These are phyloP conservation scores for Nylanderia fulva DNA, from an alignment of 1,140 invertebrate genomes.

Conservation along the genomic window DNA sequence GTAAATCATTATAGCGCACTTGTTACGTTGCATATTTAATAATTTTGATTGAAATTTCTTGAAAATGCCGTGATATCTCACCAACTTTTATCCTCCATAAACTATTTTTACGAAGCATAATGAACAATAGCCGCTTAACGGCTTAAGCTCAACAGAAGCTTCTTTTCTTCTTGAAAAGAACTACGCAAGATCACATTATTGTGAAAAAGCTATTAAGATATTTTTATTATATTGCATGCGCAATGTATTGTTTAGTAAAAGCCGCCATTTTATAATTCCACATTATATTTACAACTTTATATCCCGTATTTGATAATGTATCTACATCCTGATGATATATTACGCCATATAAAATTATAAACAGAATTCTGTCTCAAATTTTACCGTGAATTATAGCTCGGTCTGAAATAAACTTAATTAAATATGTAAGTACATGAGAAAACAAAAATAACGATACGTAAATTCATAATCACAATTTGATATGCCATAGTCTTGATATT, in stretches of 20 bases:
- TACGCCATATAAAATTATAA: too few species aligned
- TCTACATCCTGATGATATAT: too few species aligned
- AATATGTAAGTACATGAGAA: neutral
- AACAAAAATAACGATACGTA: neutral
- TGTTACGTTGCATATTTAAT: constrained; percentile 5
- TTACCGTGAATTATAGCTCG: too few species aligned
- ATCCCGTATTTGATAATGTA: too few species aligned
- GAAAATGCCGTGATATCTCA: neutral
- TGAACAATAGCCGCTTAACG: neutral
- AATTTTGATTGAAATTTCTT: neutral
- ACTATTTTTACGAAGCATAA: neutral
- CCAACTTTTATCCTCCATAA: neutral
- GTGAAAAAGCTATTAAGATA: neutral
- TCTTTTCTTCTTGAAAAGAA: neutral
- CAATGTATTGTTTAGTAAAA: neutral
- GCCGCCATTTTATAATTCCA: too few species aligned
- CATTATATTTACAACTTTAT: too few species aligned
- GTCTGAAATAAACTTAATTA: neutral
- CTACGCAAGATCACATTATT: neutral
- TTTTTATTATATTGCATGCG: neutral
- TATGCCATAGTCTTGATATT: neutral
- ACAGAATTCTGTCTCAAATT: too few species aligned
- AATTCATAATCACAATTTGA: constrained; percentile 12
- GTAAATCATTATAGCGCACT: neutral
- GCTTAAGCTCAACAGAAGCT: neutral